Evolutionary conservation across 2,888 invertebrate genomes (phyloP), one percentile per base, ranked within the genome.

Genomic region (Doris montereyensis): DNA sequence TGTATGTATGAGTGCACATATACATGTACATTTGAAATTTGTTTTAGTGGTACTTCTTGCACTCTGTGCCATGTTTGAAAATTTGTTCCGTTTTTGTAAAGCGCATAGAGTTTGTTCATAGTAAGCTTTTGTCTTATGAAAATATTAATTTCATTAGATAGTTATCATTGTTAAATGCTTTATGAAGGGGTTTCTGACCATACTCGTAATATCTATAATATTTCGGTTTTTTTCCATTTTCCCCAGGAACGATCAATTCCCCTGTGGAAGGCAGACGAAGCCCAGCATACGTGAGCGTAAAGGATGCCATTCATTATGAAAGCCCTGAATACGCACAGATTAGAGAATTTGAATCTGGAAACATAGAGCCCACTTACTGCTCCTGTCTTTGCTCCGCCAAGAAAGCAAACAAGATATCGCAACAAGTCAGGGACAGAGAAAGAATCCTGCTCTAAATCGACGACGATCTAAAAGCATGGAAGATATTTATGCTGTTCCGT

Each of bases 401-500:
- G 52, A 24, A 28, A 17, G 13, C 26, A 30, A 21, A 35, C 26
- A 13, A n/a, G 10, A 57, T 13, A 30, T 1, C 34, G 3, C 21
- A 34, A 35, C n/a, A n/a, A 21, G 62, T 5, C 17, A n/a, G 68
- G 32, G 3, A 35, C 17, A 5, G 5, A 41, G 52, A 41, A 41
- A 17, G 5, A 5, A 5, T 5, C 17, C 68, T 26, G 21, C 70
- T 32, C 34, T 79, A 21, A 79, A 41, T 41, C 73, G 79, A 3
- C 57, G 79, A 3, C 73, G 75, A 2, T 79, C 79, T 41, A 79
- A 79, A 68, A 79, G 79, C 71, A 62, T 79, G 79, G 79, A 79
- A 8, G 75, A 79, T 41, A 70, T 79, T 28, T 79, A 79, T 76
- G 60, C 79, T 21, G 67, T 79, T 21, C 75, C 79, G 13, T 26